Evolutionary conservation across 2,113 vertebrate species (phyloP).

Genomic region (Oxygymnocypris stewartii): DNA sequence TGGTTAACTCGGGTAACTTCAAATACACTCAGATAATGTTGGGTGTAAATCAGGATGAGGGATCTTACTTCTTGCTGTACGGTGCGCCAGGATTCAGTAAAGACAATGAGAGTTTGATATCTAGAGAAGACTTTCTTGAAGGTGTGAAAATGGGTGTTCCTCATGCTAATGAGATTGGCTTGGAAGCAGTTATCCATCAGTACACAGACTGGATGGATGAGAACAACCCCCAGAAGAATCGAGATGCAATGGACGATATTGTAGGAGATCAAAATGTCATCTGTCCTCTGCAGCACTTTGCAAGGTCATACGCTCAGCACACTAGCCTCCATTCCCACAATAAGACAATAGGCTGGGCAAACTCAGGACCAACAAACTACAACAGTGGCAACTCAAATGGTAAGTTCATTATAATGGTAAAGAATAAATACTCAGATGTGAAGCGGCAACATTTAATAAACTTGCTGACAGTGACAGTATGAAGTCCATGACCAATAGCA

Average conservation of each 20-base stretch:
- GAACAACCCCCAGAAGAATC: slow-evolving; percentile 83
- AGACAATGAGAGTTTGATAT: slow-evolving; percentile 89
- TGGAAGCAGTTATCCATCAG: slow-evolving; percentile 88
- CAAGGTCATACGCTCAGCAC: slow-evolving; percentile 76
- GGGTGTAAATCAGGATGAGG: slow-evolving; percentile 90
- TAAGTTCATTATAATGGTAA: slow-evolving; percentile 41
- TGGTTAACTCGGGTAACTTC: slow-evolving; percentile 80
- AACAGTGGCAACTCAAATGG: slow-evolving; percentile 71
- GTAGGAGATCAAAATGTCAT: slow-evolving; percentile 93
- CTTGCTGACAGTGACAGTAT: background rate
- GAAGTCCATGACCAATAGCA: background rate
- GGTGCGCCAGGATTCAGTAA: slow-evolving; percentile 92
- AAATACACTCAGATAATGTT: slow-evolving; percentile 82
- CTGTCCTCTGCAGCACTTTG: slow-evolving; percentile 85
- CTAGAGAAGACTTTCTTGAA: slow-evolving; percentile 85
- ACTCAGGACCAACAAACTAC: slow-evolving; percentile 48
- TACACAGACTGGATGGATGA: slow-evolving; percentile 92
- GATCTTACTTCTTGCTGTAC: slow-evolving; percentile 88
- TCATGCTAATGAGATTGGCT: slow-evolving; percentile 86
- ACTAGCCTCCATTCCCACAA: slow-evolving; percentile 59
- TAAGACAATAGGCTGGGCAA: slow-evolving; percentile 48
- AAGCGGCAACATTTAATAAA: background rate
- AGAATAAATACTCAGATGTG: background rate
- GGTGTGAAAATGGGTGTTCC: slow-evolving; percentile 86
- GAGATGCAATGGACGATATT: slow-evolving; percentile 87